Conservation (phyloP, 1,140 invertebrate species). For the Drosophila punjabiensis region DNA sequence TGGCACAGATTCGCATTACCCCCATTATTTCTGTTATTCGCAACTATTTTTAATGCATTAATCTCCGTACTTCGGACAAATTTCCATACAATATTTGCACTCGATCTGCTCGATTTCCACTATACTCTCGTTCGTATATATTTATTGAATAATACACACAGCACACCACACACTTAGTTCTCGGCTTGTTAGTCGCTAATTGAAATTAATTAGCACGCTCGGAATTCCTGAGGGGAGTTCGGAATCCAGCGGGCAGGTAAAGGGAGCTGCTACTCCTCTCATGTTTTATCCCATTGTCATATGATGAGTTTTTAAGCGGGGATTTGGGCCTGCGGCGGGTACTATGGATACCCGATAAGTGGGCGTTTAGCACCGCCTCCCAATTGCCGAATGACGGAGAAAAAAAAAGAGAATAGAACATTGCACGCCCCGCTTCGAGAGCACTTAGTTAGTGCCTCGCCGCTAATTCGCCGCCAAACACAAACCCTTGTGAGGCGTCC, state of each 20-base stretch:
- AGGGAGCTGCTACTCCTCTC: conserved; percentile 3
- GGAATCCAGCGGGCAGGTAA: background rate
- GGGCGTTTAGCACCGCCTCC: conserved; percentile 35
- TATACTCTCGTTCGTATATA: conserved; percentile 12
- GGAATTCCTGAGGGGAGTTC: conserved; percentile 36
- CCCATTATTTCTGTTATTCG: conserved; percentile 1
- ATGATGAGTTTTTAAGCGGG: conserved; percentile 46
- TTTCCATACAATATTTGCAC: conserved; percentile 42
- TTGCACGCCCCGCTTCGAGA: conserved; percentile 15
- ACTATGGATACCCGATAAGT: conserved; percentile 21
- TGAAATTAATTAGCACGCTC: conserved; percentile 78
- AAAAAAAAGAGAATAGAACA: background rate
- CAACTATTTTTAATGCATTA: conserved; percentile 44
- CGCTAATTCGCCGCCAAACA: conserved; percentile 29
- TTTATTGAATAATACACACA: conserved; percentile 22
- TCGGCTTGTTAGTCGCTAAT: conserved; percentile 70
- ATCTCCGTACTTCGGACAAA: conserved; percentile 27
- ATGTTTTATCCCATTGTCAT: conserved; percentile 57
- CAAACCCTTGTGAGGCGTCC: conserved; percentile 10
- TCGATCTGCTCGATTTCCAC: conserved; percentile 40
- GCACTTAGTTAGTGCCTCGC: conserved; percentile 36
- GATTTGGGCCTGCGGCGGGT: conserved; percentile 12
- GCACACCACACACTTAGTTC: conserved; percentile 34
- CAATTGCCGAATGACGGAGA: conserved; percentile 5
- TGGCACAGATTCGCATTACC: conserved; percentile 48